Evolutionary conservation across 2,113 vertebrate species (phyloP), one percentile per base, ranked within the genome.

Genomic region (Cryptomyrus ogoouensis): DNA sequence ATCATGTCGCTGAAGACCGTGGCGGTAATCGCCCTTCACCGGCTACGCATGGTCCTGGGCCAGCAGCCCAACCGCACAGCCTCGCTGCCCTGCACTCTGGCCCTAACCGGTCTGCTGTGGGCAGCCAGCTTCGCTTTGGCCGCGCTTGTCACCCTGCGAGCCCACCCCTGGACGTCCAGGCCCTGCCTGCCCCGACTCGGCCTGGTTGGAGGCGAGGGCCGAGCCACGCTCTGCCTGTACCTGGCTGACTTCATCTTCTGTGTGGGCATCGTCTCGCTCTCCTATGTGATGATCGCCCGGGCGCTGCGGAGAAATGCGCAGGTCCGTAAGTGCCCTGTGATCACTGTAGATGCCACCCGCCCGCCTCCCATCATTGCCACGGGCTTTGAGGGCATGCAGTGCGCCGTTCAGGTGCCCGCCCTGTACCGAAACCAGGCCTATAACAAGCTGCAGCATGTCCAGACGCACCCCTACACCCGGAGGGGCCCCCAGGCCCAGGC

Each of bases 1-100:
- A 97, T 99, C 94, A 97, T 99, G 97, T 99, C 98, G 0, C 96
- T 99, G 90, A 97, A 99, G 95, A 99, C 97, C 0, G 98, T 99
- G 85, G 98, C 98, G 0, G 97, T 97, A 88, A 99, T 99, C 0
- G 98, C 98, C 3, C 95, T 99, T 92, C 98, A 98, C 92, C 95
- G 98, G 10, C 96, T 99, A 39, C 96, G 97, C 52, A 97, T 98
- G 98, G 98, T 99, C 56, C 88, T 99, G 90, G 98, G 98, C n/a
- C 97, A 96, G 93, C 98, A 98, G 91, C 98, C 98, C 0, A 96
- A 96, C 83, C 96, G 95, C 4, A 93, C 96, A 0, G 97, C 97
- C 77, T 97, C 98, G 1, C 97, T 98, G 85, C 96, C 97, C 83
- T 97, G 97, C 94, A 97, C 97, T 1, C 89, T 98, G 84, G 95